phyloP scores from a whole-genome alignment of 2,797 vertebrate species.

The Cyprinella venusta region DNA sequence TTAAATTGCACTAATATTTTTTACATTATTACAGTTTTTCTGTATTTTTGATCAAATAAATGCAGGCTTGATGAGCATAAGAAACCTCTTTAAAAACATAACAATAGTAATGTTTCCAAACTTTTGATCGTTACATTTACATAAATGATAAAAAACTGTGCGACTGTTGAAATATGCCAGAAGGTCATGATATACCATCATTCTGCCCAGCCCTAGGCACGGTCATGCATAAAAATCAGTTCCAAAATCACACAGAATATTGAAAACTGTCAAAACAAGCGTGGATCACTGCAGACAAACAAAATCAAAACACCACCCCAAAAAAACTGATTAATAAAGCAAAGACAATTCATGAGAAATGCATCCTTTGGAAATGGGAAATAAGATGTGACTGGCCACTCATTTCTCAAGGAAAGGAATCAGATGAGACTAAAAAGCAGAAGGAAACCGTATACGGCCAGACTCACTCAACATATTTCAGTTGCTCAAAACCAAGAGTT shows the following conservation, averaged over 20 bases:
- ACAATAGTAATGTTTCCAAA: too few relatives aligned
- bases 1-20: too few relatives aligned
- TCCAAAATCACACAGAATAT: constrained; percentile 42
- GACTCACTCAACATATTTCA: constrained; percentile 21
- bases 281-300: constrained; percentile 22
- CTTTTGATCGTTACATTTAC: not conserved
- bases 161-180: too few relatives aligned
- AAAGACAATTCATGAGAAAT: constrained; percentile 38
- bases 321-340: constrained; percentile 49
- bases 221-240: not conserved
- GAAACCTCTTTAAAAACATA: too few relatives aligned
- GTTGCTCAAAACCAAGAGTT: constrained; percentile 6
- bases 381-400: constrained; percentile 30
- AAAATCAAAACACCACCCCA: constrained; percentile 51
- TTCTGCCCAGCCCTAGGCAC: constrained; percentile 19
- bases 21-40: too few relatives aligned
- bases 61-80: too few relatives aligned
- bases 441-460: constrained; percentile 52
- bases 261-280: constrained; percentile 19
- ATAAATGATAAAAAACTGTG: not conserved
- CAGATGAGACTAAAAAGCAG: constrained; percentile 45
- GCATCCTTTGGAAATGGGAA: constrained; percentile 42
- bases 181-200: not conserved
- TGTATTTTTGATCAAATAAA: too few relatives aligned
- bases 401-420: constrained; percentile 53